Evolutionary conservation across 1,140 invertebrate genomes (phyloP), one percentile per base, ranked within the genome.

Genomic region (Scaptomyza graminum): DNA sequence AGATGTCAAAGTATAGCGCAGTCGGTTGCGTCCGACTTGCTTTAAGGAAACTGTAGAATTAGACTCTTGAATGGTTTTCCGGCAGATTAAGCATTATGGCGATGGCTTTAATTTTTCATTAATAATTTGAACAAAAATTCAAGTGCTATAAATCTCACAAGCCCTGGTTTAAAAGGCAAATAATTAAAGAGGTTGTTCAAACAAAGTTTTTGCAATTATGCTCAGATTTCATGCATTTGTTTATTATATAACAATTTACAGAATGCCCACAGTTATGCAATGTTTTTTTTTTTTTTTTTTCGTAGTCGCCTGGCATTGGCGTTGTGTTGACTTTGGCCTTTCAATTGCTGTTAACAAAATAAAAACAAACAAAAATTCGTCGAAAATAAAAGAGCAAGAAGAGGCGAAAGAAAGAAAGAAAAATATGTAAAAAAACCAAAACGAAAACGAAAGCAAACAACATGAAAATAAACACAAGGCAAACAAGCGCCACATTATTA

Each of bases 401-500:
- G 50, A 52, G 1, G 12, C 31, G 12, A 12, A 28, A 12, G 31
- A 7, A 25, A 22, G 11, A 8, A 43, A 31, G 34, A n/a, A 34
- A n/a, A 16, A 11, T 28, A 28, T 13, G 13, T 44, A 34, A 62
- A 13, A 34, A 59, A 49, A n/a, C n/a, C 18, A 22, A 22, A 73
- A 22, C 6, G 47, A 76, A 57, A 57, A 49, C 25, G 7, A 59
- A 34, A 28, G 47, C 31, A 28, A 77, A 44, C 25, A 59, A 54
- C 5, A 31, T 55, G 9, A 69, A 41, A 61, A 60, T 54, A 61
- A 72, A 67, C 49, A 34, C 22, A 44, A 37, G 15, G 9, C 47
- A 55, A 61, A 67, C 50, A 37, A 13, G 62, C 49, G 43, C 16
- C 39, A n/a, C 28, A 66, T 63, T 61, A 78, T 78, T 75, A 75